Conservation (phyloP, 2,888 invertebrate species). For the Chalcis sispes region DNA sequence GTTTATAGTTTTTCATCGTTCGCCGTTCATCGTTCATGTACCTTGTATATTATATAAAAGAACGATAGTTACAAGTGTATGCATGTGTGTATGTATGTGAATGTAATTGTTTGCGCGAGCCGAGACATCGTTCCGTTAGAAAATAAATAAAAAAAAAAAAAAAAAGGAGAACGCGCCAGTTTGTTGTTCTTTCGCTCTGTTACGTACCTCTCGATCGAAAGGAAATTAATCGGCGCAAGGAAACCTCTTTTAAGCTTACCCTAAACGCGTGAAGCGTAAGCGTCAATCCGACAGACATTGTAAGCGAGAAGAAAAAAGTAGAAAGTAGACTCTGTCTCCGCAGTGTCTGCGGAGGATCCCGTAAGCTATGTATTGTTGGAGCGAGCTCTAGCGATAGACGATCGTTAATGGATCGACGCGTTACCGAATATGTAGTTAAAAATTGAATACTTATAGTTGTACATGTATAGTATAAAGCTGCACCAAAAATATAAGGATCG, state of each 20-base stretch:
- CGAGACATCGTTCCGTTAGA: not conserved
- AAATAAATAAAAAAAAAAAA: too few species aligned
- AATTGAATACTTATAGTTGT: not conserved
- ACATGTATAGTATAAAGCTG: conserved; percentile 54
- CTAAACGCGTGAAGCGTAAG: conserved; percentile 15
- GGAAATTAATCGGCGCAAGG: too few species aligned
- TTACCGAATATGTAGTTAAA: conserved; percentile 50
- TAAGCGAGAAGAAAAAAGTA: not conserved
- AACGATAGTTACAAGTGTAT: conserved; percentile 1
- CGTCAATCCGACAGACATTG: conserved; percentile 27
- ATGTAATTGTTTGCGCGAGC: not conserved
- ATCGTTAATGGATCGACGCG: conserved; percentile 5
- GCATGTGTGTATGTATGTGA: not conserved
- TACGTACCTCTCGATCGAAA: too few species aligned
- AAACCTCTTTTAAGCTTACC: too few species aligned
- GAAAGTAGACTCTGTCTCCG: too few species aligned
- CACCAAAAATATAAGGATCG: conserved; percentile 62
- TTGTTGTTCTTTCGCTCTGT: not conserved
- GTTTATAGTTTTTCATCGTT: conserved; percentile 15
- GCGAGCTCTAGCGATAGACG: too few species aligned
- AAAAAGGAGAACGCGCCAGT: not conserved
- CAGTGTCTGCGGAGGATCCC: too few species aligned
- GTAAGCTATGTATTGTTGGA: too few species aligned
- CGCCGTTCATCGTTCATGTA: conserved; percentile 9
- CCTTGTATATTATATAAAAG: not conserved